Base-by-base conservation (phyloP, 2,797 vertebrate genomes). In the Eleutherodactylus coqui region DNA sequence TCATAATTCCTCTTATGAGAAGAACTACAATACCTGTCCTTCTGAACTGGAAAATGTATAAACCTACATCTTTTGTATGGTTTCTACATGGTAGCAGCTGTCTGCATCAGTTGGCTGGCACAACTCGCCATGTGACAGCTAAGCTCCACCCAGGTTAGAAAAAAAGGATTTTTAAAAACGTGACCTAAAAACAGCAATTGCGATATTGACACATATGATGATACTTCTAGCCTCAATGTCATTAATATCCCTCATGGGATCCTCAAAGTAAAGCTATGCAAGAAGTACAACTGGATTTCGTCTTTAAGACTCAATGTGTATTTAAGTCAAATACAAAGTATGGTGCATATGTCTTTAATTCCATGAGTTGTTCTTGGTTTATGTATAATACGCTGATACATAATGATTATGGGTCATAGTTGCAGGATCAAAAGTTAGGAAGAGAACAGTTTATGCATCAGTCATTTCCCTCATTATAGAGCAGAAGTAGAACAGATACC, bases 371-470 rank as follows among this genome's bases (percentile, higher is more conserved):
- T 29, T 17, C 60, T 67, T 43, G 43, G 69, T 75, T 82, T 86
- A 41, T 84, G 60, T 51, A 75, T 75, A 67, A 53, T 53, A 82
- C 38, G 67, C 43, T 47, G 84, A 85, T 79, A 69, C 21, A 58
- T 72, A 79, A 73, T 79, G 75, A 79, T 69, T 69, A 67, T 14
- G n/a, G 85, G 85, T 86, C 78, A 75, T 55, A 53, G 43, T 75
- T 64, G 24, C 69, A 62, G 79, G 85, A 70, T 85, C 62, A 85
- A 79, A 85, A 85, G 84, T 79, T 80, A 45, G 49, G 41, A 81
- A 29, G 41, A 53, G 67, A 43, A n/a, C 77, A 80, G 76, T 75
- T 79, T 73, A 41, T 58, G 76, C 47, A 79, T 85, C 49, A 79
- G 76, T 85, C 84, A 79, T 60, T 79, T 85, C 70, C 67, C 67